phyloP scores from a whole-genome alignment of 2,113 vertebrate species.

The Rhinoderma darwinii region DNA sequence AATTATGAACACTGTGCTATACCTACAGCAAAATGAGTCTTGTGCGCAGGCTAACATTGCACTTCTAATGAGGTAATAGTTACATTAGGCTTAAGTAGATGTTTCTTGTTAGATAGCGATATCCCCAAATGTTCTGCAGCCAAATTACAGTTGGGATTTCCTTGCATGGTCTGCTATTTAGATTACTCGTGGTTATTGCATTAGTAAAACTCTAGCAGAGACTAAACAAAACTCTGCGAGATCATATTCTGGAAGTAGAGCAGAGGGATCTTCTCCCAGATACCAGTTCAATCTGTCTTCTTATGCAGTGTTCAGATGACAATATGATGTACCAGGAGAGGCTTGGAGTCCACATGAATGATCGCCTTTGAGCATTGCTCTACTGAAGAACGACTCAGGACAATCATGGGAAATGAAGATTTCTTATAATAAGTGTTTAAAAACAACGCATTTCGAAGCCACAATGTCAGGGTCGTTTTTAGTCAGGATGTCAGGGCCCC shows the following conservation, averaged over 20 bases:
- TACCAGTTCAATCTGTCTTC: slow-evolving; percentile 50
- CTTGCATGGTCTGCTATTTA: slow-evolving; percentile 74
- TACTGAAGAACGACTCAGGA: background rate
- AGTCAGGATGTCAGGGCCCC: too few relatives aligned
- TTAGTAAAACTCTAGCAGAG: slow-evolving; percentile 69
- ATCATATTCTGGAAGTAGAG: slow-evolving; percentile 58
- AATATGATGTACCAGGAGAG: background rate
- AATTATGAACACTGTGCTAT: background rate
- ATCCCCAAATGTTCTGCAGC: slow-evolving; percentile 66
- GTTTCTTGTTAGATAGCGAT: slow-evolving; percentile 69
- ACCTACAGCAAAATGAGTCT: slow-evolving; percentile 40
- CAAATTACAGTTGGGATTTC: slow-evolving; percentile 72
- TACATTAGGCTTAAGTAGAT: slow-evolving; percentile 68
- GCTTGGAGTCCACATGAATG: background rate
- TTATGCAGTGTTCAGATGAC: background rate
- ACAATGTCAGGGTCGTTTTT: background rate
- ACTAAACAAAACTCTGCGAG: slow-evolving; percentile 72
- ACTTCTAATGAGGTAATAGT: slow-evolving; percentile 71
- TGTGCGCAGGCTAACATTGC: slow-evolving; percentile 59
- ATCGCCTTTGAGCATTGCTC: background rate
- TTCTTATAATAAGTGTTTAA: background rate
- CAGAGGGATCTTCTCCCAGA: slow-evolving; percentile 62
- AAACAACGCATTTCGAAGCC: background rate
- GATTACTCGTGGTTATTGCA: slow-evolving; percentile 67
- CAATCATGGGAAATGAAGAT: background rate